Evolutionary conservation across 2,113 vertebrate genomes (phyloP).

Genomic region (Phasianus colchicus): DNA sequence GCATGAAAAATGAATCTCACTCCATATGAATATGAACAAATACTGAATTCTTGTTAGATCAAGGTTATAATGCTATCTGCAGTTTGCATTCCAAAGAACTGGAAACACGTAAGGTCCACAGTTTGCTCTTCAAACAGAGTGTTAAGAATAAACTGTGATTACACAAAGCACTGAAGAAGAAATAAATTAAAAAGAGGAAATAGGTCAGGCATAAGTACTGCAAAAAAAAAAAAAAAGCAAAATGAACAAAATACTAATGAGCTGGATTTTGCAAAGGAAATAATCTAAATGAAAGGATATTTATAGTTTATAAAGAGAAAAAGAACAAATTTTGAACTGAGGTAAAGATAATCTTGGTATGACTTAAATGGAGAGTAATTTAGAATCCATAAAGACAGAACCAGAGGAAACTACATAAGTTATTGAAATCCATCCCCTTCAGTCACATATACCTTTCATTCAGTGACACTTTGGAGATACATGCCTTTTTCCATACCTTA

Average conservation of each 20-base stretch:
- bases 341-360: not conserved
- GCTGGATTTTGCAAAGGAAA: not conserved
- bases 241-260: not conserved
- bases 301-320: not conserved
- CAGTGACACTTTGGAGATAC: not conserved
- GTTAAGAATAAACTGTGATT: not conserved
- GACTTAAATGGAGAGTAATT: not conserved
- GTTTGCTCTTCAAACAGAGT: not conserved
- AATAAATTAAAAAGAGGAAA: constrained; percentile 8
- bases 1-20: not conserved
- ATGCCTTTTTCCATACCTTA: not conserved
- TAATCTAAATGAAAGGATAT: not conserved
- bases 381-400: not conserved
- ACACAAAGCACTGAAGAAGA: not conserved
- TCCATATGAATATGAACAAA: not conserved
- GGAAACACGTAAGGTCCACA: not conserved
- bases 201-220: not conserved
- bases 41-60: not conserved
- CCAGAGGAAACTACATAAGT: not conserved
- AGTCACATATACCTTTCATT: not conserved
- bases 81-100: not conserved
- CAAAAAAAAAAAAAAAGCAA: not conserved
- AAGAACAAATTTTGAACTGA: not conserved
- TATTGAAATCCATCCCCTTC: not conserved
- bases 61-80: not conserved